Evolutionary conservation across 2,113 vertebrate species (phyloP).

Genomic region (Trochalopteron elliotii): DNA sequence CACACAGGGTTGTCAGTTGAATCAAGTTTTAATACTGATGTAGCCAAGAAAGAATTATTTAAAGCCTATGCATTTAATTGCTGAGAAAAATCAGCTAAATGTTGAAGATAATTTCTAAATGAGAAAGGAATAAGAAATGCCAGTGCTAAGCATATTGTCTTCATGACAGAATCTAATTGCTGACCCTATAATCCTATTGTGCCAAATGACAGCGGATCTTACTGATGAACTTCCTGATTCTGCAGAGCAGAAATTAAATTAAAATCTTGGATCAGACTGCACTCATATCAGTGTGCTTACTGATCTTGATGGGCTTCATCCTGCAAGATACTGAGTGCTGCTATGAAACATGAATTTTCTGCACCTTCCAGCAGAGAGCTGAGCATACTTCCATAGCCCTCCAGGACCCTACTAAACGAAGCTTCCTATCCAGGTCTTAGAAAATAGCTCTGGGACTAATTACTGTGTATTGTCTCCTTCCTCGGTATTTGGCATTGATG

Average conservation of each 20-base stretch:
- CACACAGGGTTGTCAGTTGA: neutral
- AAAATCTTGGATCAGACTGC: conserved; percentile 57
- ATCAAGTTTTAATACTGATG: neutral
- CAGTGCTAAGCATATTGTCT: conserved; percentile 59
- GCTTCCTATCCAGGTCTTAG: conserved; percentile 25
- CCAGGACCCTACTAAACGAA: neutral
- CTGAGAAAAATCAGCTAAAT: conserved; percentile 27
- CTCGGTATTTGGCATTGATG: conserved; percentile 56
- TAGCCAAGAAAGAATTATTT: conserved; percentile 2
- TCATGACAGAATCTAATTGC: conserved; percentile 72
- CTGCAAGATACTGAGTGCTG: neutral
- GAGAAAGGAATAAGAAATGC: conserved; percentile 40
- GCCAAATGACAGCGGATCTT: conserved; percentile 69
- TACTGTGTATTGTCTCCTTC: conserved; percentile 61
- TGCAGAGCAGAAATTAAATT: conserved; percentile 71
- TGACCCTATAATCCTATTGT: conserved; percentile 70
- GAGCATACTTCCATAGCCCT: neutral
- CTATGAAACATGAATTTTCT: neutral
- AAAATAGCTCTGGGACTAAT: conserved; percentile 62
- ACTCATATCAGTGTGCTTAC: conserved; percentile 4
- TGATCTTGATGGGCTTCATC: conserved; percentile 21
- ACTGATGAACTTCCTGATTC: conserved; percentile 73
- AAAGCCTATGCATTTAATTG: conserved; percentile 29
- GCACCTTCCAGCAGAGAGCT: neutral
- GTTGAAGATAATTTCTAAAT: conserved; percentile 40